Conservation (phyloP, 2,888 invertebrate genomes). For the Parnassius apollo region DNA sequence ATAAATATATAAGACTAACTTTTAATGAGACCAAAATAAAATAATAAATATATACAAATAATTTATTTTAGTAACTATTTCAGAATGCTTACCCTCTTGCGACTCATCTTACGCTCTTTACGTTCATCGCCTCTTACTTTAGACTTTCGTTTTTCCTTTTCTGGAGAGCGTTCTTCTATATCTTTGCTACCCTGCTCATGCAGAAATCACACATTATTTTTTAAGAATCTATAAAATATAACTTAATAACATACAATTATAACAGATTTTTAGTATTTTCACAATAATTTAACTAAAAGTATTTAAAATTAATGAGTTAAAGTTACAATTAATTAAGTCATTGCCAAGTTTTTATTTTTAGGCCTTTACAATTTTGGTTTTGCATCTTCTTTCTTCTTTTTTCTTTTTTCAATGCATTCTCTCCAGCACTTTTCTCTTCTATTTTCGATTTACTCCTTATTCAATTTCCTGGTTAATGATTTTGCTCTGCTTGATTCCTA, state of each 20-base stretch:
- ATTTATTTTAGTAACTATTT: neutral
- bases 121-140: constrained; percentile 79
- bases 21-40: too few species aligned
- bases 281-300: neutral
- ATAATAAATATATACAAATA: neutral
- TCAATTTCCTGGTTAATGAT: neutral
- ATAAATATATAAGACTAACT: too few species aligned
- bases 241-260: neutral
- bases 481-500: neutral
- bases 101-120: constrained; percentile 89
- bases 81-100: constrained; percentile 84
- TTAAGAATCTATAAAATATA: neutral
- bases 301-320: constrained; percentile 42
- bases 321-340: constrained; percentile 57
- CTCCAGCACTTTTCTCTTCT: constrained; percentile 12
- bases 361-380: neutral
- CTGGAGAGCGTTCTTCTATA: constrained; percentile 82
- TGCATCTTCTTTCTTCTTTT: constrained; percentile 3
- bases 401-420: neutral
- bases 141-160: constrained; percentile 89
- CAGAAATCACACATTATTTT: constrained; percentile 48
- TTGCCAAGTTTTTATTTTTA: constrained; percentile 23
- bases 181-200: constrained; percentile 79
- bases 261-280: neutral
- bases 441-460: neutral